Conservation (phyloP, 2,888 invertebrate species). For the Platycnemis pennipes region DNA sequence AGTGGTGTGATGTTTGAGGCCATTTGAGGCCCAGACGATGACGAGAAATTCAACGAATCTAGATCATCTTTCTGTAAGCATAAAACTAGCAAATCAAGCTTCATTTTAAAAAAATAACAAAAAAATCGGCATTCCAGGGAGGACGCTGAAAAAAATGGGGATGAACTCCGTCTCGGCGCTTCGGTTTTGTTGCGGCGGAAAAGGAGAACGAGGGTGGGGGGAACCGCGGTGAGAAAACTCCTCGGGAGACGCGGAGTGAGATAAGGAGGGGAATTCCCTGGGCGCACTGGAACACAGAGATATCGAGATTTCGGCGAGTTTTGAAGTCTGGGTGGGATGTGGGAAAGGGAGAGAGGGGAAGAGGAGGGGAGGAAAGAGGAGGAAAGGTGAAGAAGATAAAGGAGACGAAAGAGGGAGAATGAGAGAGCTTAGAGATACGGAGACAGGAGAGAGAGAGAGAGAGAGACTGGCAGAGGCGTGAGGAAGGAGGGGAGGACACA, state of each 20-base stretch:
- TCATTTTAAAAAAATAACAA: not conserved
- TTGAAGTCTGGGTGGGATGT: not conserved
- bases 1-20: not conserved
- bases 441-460: not conserved
- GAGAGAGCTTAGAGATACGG: not conserved
- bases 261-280: constrained; percentile 11
- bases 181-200: not conserved
- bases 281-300: constrained; percentile 2
- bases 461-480: not conserved
- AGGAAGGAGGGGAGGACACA: not conserved
- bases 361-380: not conserved
- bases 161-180: not conserved
- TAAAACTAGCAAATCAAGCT: not conserved
- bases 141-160: not conserved
- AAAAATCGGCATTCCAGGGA: not conserved
- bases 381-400: not conserved
- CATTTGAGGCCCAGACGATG: not conserved
- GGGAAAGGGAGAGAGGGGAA: not conserved
- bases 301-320: constrained; percentile 18
- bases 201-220: not conserved
- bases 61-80: not conserved
- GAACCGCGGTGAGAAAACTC: not conserved
- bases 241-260: not conserved
- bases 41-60: not conserved
- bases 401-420: not conserved